phyloP scores from a whole-genome alignment of 2,888 invertebrate species.

The Metopia argyrocephala region DNA sequence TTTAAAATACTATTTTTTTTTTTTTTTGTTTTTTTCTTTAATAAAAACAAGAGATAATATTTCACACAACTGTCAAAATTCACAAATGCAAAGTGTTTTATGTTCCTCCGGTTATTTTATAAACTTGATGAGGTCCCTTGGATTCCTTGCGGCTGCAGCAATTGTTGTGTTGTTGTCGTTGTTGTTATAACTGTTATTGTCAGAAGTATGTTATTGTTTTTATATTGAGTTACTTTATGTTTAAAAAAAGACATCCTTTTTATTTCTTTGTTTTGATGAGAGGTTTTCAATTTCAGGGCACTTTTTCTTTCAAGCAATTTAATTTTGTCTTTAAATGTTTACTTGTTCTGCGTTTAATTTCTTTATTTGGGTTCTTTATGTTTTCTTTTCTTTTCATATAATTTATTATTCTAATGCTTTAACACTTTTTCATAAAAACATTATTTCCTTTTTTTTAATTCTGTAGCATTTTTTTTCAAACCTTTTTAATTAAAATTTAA shows the following conservation, averaged over 20 bases:
- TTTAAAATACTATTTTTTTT: neutral
- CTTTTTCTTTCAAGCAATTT: constrained; percentile 10
- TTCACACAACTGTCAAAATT: constrained; percentile 13
- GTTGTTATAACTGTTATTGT: constrained; percentile 7
- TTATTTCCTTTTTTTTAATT: neutral
- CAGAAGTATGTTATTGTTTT: neutral
- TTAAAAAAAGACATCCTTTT: constrained; percentile 16
- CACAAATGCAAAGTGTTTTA: constrained; percentile 16
- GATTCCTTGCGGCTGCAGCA: neutral
- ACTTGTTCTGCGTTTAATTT: constrained; percentile 1
- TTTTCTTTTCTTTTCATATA: constrained; percentile 7
- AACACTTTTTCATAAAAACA: constrained; percentile 18
- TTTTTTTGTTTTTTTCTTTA: neutral
- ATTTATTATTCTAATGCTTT: constrained; percentile 23
- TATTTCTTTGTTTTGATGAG: too few relatives aligned
- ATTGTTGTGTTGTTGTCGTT: neutral
- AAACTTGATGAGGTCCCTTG: constrained; percentile 7
- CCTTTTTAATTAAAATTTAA: constrained; percentile 50
- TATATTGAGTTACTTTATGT: neutral
- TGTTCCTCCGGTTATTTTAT: neutral
- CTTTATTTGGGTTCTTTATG: neutral
- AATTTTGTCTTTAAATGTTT: constrained; percentile 17
- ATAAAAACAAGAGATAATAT: neutral
- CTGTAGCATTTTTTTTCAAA: constrained; percentile 28
- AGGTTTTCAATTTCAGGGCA: neutral